These are phyloP conservation scores for Pinna nobilis DNA, from an alignment of 1,140 invertebrate genomes.

Conservation along the genomic window DNA sequence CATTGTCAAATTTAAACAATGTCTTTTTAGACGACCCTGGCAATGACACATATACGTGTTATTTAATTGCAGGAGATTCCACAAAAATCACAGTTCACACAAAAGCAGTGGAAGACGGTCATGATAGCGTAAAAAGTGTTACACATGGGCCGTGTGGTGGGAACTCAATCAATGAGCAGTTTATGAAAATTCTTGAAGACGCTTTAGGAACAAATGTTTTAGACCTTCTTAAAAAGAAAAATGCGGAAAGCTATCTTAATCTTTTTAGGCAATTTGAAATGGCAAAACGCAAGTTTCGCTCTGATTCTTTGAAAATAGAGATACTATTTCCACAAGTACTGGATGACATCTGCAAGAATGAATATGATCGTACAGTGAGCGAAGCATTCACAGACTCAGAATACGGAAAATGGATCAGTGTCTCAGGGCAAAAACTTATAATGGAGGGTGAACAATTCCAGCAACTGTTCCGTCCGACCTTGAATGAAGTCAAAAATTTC, in stretches of 20 bases:
- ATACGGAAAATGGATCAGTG: not conserved
- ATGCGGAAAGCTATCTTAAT: not conserved
- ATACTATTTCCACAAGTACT: not conserved
- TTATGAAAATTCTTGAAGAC: no score
- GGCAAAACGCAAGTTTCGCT: not conserved
- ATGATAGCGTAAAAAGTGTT: no score
- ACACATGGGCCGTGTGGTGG: no score
- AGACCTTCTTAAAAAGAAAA: not conserved
- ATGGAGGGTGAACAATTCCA: not conserved
- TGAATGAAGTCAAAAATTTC: not conserved
- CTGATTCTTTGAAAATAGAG: not conserved
- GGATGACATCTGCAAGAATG: not conserved
- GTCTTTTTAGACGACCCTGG: no score
- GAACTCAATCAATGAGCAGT: no score
- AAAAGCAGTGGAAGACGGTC: no score
- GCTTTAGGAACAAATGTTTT: not conserved
- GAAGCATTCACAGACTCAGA: not conserved
- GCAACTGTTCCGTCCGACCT: not conserved
- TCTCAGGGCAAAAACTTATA: not conserved
- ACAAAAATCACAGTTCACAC: no score
- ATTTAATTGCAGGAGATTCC: no score
- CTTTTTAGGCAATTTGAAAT: constrained; percentile 4
- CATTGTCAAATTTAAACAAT: no score
- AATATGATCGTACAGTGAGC: not conserved
- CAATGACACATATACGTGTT: no score